A percentile compares a stretch with the other conserved stretches of the same genome.
These are phyloP conservation scores for Chaetorhynchus papuensis DNA, from an alignment of 2,113 vertebrate genomes.

Conservation along the genomic window DNA sequence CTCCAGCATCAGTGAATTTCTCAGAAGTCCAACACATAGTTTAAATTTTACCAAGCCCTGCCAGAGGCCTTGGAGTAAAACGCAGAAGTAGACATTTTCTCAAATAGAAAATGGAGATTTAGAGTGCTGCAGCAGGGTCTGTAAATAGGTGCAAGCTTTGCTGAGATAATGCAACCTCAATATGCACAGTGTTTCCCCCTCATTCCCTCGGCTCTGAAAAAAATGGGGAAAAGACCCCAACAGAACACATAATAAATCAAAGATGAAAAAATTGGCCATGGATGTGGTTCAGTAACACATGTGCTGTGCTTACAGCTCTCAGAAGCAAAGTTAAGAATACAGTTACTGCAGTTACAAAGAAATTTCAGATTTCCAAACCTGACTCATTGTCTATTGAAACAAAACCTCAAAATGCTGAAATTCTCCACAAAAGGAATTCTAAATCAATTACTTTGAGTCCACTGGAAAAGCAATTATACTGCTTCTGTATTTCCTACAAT, in stretches of 20 bases:
- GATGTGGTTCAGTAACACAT: background rate
- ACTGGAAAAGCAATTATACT: background rate
- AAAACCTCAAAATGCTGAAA: background rate
- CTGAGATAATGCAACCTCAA: background rate
- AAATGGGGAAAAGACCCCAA: background rate
- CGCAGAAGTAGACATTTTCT: background rate
- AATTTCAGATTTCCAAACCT: background rate
- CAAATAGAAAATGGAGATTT: background rate
- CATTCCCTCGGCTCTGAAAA: background rate
- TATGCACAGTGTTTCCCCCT: background rate
- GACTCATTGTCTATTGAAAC: background rate
- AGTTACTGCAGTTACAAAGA: background rate
- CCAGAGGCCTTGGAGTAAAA: background rate
- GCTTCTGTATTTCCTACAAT: background rate
- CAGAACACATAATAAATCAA: background rate
- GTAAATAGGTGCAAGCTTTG: background rate
- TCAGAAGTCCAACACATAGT: background rate
- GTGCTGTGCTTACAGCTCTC: background rate
- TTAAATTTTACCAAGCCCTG: background rate
- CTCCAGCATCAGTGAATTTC: background rate
- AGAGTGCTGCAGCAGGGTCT: background rate
- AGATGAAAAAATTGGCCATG: background rate
- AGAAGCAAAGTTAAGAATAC: background rate
- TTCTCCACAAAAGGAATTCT: background rate
- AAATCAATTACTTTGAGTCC: background rate